A percentile compares a stretch with the other conserved stretches of the same genome.
phyloP scores from a whole-genome alignment of 1,140 invertebrate genomes.

The Drosophila seguyi region DNA sequence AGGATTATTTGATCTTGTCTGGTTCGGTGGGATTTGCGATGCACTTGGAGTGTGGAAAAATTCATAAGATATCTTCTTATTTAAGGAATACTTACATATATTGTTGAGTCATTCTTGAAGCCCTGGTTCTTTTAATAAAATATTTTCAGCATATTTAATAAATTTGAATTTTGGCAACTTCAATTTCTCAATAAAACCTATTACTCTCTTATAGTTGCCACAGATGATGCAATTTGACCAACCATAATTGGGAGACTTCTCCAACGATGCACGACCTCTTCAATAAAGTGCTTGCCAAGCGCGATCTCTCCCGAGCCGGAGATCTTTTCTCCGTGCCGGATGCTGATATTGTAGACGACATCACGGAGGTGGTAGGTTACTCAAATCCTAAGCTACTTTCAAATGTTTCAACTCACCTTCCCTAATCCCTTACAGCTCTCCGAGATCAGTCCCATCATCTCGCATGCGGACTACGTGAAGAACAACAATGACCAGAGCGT shows the following conservation, averaged over 20 bases:
- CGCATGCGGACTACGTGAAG: conserved; percentile 91
- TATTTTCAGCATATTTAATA: background rate
- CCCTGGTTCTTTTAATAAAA: background rate
- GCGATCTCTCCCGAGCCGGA: conserved; percentile 95
- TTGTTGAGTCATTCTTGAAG: background rate
- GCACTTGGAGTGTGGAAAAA: background rate
- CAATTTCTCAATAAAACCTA: background rate
- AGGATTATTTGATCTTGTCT: background rate
- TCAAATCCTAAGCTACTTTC: conserved; percentile 10
- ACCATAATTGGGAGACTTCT: conserved; percentile 28
- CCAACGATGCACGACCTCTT: conserved; percentile 93
- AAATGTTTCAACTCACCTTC: background rate
- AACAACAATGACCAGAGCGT: conserved; percentile 97
- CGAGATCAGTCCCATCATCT: conserved; percentile 92
- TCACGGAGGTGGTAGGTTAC: conserved; percentile 91
- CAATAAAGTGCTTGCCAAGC: conserved; percentile 93
- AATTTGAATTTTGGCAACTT: background rate
- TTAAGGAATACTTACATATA: background rate
- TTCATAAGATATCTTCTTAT: too few species aligned
- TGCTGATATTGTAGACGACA: conserved; percentile 93
- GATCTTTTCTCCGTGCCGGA: conserved; percentile 96
- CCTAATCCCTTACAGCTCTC: conserved; percentile 86
- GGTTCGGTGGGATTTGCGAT: background rate
- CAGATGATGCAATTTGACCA: conserved; percentile 50
- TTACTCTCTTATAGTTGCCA: conserved; percentile 20